Conservation (phyloP, 2,888 invertebrate genomes). For the Melinopterus prodromus region DNA sequence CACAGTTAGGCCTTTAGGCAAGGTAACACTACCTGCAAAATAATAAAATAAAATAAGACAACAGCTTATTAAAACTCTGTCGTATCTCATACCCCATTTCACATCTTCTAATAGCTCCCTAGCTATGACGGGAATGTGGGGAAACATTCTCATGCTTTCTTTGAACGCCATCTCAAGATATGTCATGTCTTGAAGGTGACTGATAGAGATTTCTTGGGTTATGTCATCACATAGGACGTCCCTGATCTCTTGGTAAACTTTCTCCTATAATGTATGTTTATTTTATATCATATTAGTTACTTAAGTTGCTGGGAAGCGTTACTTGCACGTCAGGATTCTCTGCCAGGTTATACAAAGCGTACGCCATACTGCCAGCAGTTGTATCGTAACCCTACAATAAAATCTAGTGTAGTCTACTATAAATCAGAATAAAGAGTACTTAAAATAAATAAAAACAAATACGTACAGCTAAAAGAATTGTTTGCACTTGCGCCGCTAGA, state of each 20-base stretch:
- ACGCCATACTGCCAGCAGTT: slow-evolving; percentile 39
- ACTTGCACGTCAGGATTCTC: slow-evolving; percentile 41
- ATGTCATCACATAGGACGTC: slow-evolving; percentile 26
- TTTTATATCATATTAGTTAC: not conserved
- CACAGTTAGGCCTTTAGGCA: slow-evolving; percentile 15
- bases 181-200: slow-evolving; percentile 39
- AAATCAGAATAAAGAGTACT: not conserved
- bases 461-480: slow-evolving; percentile 56
- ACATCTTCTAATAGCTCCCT: slow-evolving; percentile 33
- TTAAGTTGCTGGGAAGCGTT: not conserved
- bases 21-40: not conserved
- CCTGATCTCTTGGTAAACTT: slow-evolving; percentile 41
- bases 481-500: slow-evolving; percentile 63
- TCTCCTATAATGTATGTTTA: slow-evolving; percentile 26
- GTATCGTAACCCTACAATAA: slow-evolving; percentile 45
- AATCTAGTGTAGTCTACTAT: not conserved
- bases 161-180: slow-evolving; percentile 43
- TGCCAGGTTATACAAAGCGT: slow-evolving; percentile 39
- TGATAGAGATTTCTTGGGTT: slow-evolving; percentile 9
- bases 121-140: slow-evolving; percentile 38
- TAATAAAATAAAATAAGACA: no score
- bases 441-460: not conserved
- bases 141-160: slow-evolving; percentile 39
- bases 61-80: no score
- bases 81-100: slow-evolving; percentile 17